These are phyloP conservation scores for Montipora capitata DNA, from an alignment of 92 coral and sea anemone genomes.

Conservation along the genomic window DNA sequence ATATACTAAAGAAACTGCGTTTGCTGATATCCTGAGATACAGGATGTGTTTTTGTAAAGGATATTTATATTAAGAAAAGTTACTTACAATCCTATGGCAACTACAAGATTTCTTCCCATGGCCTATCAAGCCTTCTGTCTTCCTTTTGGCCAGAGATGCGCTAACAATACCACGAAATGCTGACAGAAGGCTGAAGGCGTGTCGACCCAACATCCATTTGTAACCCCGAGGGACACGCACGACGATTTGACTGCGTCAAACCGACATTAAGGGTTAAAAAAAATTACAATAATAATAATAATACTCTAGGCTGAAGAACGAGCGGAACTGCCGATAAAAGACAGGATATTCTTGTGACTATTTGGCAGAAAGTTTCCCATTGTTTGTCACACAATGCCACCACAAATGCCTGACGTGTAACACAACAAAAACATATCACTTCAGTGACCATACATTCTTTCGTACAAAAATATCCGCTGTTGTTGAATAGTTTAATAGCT, in stretches of 20 bases:
- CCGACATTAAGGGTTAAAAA: background rate
- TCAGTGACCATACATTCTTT: background rate
- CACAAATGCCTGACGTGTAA: too few species aligned
- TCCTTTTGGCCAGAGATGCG: background rate
- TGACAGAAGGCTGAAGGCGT: background rate
- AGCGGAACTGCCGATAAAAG: background rate
- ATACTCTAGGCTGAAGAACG: background rate
- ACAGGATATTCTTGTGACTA: background rate
- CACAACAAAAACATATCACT: background rate
- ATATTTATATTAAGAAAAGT: background rate
- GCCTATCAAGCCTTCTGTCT: background rate
- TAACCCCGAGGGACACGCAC: conserved; percentile 29
- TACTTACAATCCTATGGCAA: conserved; percentile 31
- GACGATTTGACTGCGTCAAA: background rate
- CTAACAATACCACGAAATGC: background rate
- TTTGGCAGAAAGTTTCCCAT: background rate
- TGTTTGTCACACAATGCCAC: background rate
- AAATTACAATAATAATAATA: background rate
- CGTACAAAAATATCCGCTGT: background rate
- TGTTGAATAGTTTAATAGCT: background rate
- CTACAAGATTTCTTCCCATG: conserved; percentile 21
- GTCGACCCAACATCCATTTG: background rate
- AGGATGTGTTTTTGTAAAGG: background rate
- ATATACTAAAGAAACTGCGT: background rate
- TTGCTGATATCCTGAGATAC: background rate